A percentile compares a stretch with the other conserved stretches of the same genome.
These are phyloP conservation scores for Asarcornis scutulata DNA, from an alignment of 2,113 vertebrate species.

Conservation along the genomic window DNA sequence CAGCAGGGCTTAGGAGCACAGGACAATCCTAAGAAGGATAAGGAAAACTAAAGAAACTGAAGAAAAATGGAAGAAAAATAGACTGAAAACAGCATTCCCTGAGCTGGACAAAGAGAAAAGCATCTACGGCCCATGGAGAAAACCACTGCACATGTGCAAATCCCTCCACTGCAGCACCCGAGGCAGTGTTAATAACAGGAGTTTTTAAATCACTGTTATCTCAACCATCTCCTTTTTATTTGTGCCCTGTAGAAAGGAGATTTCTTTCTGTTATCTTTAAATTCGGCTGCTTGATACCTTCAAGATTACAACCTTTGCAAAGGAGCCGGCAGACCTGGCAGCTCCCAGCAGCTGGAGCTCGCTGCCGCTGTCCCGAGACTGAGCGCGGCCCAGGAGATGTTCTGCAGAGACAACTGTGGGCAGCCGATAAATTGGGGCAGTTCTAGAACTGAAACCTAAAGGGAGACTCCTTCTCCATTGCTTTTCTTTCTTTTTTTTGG, in stretches of 20 bases:
- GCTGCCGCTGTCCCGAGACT: neutral
- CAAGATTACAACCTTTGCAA: neutral
- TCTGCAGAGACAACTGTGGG: neutral
- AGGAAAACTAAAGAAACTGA: neutral
- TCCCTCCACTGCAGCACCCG: neutral
- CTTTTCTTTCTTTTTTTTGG: neutral
- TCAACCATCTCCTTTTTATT: neutral
- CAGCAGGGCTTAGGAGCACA: neutral
- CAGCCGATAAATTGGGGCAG: neutral
- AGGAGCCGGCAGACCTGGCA: neutral
- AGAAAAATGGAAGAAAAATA: neutral
- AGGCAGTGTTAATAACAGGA: neutral
- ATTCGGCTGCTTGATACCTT: neutral
- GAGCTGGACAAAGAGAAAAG: neutral
- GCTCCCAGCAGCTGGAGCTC: neutral
- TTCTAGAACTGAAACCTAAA: slow-evolving; percentile 1
- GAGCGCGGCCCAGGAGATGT: neutral
- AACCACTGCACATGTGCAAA: neutral
- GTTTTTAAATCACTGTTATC: slow-evolving; percentile 22
- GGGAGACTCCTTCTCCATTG: neutral
- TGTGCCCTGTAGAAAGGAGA: neutral
- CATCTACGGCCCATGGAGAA: neutral
- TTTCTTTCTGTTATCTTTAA: neutral
- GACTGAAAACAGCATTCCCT: neutral
- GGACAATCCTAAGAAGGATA: neutral